Base-by-base conservation (phyloP, 1,140 invertebrate genomes). In the Ericerus pela region DNA sequence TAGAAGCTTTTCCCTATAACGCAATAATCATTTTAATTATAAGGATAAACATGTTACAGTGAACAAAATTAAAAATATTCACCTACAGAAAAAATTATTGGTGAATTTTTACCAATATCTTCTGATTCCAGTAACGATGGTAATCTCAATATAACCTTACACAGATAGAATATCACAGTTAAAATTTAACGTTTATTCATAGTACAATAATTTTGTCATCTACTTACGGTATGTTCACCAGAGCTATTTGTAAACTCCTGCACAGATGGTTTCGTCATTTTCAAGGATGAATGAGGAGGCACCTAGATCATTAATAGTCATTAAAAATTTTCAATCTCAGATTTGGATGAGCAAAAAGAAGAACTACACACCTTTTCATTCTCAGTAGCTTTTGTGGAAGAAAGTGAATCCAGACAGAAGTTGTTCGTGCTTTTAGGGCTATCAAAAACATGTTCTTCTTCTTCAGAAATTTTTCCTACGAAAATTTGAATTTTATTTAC, bases 181-280 rank as follows among this genome's bases (percentile, higher is more conserved):
- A 53, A 14, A 26, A 2, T 54, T 54, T 18, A n/a, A 18, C 33
- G 24, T 33, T 52, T 11, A 16, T 12, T 11, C n/a, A 18, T 24
- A 26, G 36, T n/a, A 47, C 30, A 52, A n/a, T 18, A 54, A 16
- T 41, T 2, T 28, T 37, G 47, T 11, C 38, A 31, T 31, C 16
- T 56, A 68, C 66, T 74, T 63, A 84, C 87, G 63, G 91, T 85
- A 67, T 90, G 86, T 69, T 92, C 88, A 66, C 91, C 88, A 69
- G 90, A 87, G 41, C 85, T 84, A 62, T 87, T 89, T 2, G 87
- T 90, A 65, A 84, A 88, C 68, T 92, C 88, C 71, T 92, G 88
- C 0, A 88, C 87, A 61, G 91, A 91, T 1, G 87, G 91, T 75
- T 92, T 88, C 1, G 87, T 87, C 67, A 90, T 90, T 38, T 81